Base-by-base conservation (phyloP, 2,113 vertebrate genomes). In the Nipponia nippon region DNA sequence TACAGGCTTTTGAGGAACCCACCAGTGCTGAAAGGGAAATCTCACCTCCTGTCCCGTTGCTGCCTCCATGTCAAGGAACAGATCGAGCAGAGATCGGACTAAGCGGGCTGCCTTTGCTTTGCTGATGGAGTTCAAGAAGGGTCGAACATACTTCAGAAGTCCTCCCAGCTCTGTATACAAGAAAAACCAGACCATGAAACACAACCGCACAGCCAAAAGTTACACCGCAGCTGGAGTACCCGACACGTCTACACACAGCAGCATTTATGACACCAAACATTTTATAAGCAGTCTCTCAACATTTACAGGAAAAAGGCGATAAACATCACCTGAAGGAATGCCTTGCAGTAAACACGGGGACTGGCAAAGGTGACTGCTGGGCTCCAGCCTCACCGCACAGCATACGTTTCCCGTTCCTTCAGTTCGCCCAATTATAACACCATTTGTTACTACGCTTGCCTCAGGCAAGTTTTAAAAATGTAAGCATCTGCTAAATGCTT, bases 11-110 rank as follows among this genome's bases (percentile, higher is more conserved):
- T 79, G 87, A 80, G 67, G 75, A 92, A 87, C 29, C 32, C 46
- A 34, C 26, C 56, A 58, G 10, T 30, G 34, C 63, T 42, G 70
- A 32, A 29, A 58, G 15, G 26, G 50, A 44, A 82, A 70, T 40
- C 98, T 98, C 69, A 99, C 99, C 98, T 99, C 99, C 97, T 99
- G 99, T 38, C 99, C 99, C 2, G 99, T 99, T 4, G 99, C 99
- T 77, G 99, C 99, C 97, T 99, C 99, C 99, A 99, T 99, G 95
- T 99, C 99, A 46, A 99, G 98, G 93, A 99, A 99, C 11, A 99
- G 98, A 97, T 99, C 99, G 46, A 99, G 98, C 95, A 99, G 98
- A 20, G 99, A 99, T 17, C 99, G 99, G 50, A 99, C 99, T 50
- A 99, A 97, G 19, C 99, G 98, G 29, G 99, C 99, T 9, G 99